A percentile compares a stretch with the other conserved stretches of the same genome.
Conservation (phyloP, 2,797 vertebrate species). For the Acanthurus leucopareius region DNA sequence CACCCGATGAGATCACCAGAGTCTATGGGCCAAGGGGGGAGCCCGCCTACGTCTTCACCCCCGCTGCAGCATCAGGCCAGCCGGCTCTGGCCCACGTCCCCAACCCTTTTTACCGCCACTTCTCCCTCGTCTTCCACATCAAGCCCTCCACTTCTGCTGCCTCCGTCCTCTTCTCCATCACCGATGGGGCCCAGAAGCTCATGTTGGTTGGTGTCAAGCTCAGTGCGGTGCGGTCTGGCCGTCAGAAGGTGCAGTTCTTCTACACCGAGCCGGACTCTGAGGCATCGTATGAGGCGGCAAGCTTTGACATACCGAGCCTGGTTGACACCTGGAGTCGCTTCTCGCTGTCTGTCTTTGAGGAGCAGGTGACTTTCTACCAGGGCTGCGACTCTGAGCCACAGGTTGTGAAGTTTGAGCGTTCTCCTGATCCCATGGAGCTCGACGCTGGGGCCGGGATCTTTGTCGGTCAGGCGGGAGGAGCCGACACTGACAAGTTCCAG, state of each 20-base stretch:
- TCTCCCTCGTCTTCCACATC: conserved; percentile 91
- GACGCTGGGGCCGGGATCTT: conserved; percentile 88
- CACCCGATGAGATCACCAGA: conserved; percentile 75
- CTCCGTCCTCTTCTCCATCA: conserved; percentile 90
- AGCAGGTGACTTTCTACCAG: conserved; percentile 87
- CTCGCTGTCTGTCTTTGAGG: conserved; percentile 86
- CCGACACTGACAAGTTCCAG: conserved; percentile 90
- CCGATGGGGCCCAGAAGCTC: conserved; percentile 84
- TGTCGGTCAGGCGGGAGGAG: conserved; percentile 92
- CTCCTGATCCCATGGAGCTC: conserved; percentile 89
- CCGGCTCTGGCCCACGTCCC: conserved; percentile 88
- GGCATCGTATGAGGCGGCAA: conserved; percentile 83
- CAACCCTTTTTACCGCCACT: conserved; percentile 90
- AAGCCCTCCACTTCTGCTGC: conserved; percentile 82
- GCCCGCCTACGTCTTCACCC: conserved; percentile 83
- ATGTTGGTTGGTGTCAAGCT: conserved; percentile 92
- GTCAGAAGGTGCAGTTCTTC: conserved; percentile 89
- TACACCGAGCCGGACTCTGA: conserved; percentile 89
- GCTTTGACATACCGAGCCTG: conserved; percentile 87
- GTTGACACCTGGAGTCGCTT: conserved; percentile 87
- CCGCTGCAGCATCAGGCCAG: conserved; percentile 78
- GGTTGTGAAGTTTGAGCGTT: conserved; percentile 85
- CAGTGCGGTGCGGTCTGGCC: conserved; percentile 71
- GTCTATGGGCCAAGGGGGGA: conserved; percentile 78
- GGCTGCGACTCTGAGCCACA: conserved; percentile 86